Conservation (phyloP, 2,113 vertebrate genomes). For the Chionomys nivalis region DNA sequence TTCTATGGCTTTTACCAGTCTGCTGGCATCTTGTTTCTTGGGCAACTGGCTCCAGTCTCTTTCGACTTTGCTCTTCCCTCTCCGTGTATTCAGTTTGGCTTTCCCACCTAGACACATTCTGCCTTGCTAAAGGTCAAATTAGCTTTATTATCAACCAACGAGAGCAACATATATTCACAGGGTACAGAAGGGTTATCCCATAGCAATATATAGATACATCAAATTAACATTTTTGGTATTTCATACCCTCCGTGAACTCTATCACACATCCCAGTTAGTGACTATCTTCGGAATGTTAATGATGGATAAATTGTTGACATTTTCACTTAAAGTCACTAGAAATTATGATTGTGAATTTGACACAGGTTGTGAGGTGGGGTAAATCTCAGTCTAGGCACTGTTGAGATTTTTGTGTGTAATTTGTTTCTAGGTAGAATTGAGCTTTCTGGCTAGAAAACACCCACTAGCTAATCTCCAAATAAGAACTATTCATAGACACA, state of each 20-base stretch:
- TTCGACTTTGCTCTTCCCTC: too few relatives aligned
- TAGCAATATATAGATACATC: not conserved
- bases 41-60: too few relatives aligned
- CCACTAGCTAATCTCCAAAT: not conserved
- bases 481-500: not conserved
- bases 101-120: too few relatives aligned
- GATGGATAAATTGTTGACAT: not conserved
- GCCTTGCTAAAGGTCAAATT: too few relatives aligned
- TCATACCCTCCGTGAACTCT: not conserved
- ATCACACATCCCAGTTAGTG: not conserved
- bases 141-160: too few relatives aligned
- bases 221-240: slow-evolving; percentile 19
- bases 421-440: not conserved
- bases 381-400: not conserved
- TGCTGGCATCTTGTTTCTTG: too few relatives aligned
- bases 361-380: not conserved
- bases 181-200: too few relatives aligned
- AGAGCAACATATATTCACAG: too few relatives aligned
- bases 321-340: not conserved
- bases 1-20: too few relatives aligned
- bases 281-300: slow-evolving; percentile 30
- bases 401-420: not conserved
- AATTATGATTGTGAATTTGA: not conserved
- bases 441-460: slow-evolving; percentile 6
- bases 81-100: too few relatives aligned